Conservation (phyloP, 2,113 vertebrate species). For the Paradisaea rubra region DNA sequence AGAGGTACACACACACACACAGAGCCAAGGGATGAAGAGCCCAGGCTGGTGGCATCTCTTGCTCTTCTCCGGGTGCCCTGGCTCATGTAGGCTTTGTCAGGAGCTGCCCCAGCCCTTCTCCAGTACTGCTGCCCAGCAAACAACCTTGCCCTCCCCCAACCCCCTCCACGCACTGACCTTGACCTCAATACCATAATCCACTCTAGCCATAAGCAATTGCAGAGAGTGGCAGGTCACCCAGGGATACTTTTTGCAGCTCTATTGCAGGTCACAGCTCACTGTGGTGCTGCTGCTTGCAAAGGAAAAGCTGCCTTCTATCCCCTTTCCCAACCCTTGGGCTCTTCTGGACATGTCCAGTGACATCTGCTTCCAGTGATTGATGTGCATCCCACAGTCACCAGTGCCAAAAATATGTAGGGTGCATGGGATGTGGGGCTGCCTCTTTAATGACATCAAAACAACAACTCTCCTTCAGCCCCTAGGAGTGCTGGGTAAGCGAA, state of each 20-base stretch:
- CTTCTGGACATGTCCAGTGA: neutral
- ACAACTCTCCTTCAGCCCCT: neutral
- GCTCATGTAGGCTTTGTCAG: accelerated
- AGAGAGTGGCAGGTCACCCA: neutral
- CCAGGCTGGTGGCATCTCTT: neutral
- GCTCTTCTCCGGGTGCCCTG: accelerated
- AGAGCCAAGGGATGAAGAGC: neutral
- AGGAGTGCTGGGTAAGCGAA: neutral
- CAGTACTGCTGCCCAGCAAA: neutral
- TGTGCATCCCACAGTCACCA: neutral
- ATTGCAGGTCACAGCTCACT: neutral
- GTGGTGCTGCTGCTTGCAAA: neutral
- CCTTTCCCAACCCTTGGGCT: neutral
- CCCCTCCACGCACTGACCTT: neutral
- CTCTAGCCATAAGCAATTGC: neutral
- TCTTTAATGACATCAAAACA: neutral
- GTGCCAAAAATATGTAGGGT: neutral
- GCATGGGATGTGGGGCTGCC: neutral
- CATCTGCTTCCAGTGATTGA: neutral
- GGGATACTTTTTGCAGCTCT: neutral
- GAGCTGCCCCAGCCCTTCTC: neutral
- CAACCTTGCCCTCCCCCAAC: neutral
- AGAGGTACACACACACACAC: accelerated
- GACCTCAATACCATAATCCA: slow-evolving; percentile 36
- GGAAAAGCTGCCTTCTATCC: neutral